Evolutionary conservation across 1,140 invertebrate genomes (phyloP).

Genomic region (Aphelenchoides avenae): DNA sequence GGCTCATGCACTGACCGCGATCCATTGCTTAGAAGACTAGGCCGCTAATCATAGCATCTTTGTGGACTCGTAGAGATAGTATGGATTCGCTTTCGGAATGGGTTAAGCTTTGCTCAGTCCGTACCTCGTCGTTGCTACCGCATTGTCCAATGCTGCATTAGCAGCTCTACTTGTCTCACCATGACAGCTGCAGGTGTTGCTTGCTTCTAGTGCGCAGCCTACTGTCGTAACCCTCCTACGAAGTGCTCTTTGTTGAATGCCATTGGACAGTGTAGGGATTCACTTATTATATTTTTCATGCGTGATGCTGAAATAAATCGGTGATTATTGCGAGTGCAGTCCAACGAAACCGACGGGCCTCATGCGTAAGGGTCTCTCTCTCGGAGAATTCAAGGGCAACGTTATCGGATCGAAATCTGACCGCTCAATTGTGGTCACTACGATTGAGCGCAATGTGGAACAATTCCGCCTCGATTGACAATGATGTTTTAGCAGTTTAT

Average conservation of each 20-base stretch:
- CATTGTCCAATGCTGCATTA: not conserved
- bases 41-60: not conserved
- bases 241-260: too few species aligned
- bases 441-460: conserved; percentile 10
- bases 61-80: not conserved
- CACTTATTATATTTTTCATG: too few species aligned
- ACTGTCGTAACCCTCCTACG: too few species aligned
- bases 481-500: not conserved
- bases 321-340: too few species aligned
- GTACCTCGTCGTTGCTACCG: not conserved
- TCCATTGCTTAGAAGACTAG: not conserved
- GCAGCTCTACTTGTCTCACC: not conserved
- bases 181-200: conserved; percentile 8
- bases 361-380: conserved; percentile 15
- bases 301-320: too few species aligned
- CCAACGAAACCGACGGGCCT: too few species aligned
- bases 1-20: conserved; percentile 11
- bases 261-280: too few species aligned
- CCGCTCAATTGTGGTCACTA: conserved; percentile 22
- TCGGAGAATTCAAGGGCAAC: conserved; percentile 22
- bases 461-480: conserved; percentile 3
- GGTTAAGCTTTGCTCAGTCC: not conserved
- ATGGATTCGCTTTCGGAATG: not conserved
- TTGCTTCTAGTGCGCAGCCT: too few species aligned
- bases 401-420: conserved; percentile 13